Percentiles rank a stretch among this genome's conserved stretches.
Evolutionary conservation across 2,888 invertebrate species (phyloP).

Genomic region (Rugalucina vietnamica): DNA sequence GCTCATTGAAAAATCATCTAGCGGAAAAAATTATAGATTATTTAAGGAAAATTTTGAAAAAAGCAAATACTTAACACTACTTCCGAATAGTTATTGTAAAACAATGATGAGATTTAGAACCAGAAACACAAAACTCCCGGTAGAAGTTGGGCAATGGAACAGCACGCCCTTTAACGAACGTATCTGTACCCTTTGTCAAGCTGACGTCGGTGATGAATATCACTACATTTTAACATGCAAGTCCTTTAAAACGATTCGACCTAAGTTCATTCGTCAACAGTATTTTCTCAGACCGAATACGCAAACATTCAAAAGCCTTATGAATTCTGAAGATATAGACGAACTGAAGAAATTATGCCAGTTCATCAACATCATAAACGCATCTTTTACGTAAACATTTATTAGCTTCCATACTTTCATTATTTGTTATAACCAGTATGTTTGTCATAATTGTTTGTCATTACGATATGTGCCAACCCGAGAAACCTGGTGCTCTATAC

Average conservation of each 20-base stretch:
- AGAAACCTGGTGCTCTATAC: too few species aligned
- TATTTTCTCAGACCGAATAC: background rate
- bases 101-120: slow-evolving; percentile 14
- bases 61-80: background rate
- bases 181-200: background rate
- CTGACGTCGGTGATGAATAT: slow-evolving; percentile 6
- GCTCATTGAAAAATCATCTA: background rate
- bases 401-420: too few species aligned
- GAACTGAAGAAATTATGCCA: background rate
- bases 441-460: too few species aligned
- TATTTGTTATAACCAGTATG: too few species aligned
- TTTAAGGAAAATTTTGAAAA: slow-evolving; percentile 2
- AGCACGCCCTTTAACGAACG: background rate
- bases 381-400: too few species aligned
- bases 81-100: background rate
- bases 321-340: background rate
- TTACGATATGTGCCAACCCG: too few species aligned
- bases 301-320: background rate
- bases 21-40: slow-evolving; percentile 9
- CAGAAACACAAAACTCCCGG: background rate
- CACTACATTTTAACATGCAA: slow-evolving; percentile 8
- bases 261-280: background rate
- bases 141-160: slow-evolving; percentile 12
- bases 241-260: background rate
- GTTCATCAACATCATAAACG: background rate